Percentiles rank a stretch among this genome's conserved stretches.
phyloP scores from a whole-genome alignment of 2,113 vertebrate species.

The Chaenogobius annularis region DNA sequence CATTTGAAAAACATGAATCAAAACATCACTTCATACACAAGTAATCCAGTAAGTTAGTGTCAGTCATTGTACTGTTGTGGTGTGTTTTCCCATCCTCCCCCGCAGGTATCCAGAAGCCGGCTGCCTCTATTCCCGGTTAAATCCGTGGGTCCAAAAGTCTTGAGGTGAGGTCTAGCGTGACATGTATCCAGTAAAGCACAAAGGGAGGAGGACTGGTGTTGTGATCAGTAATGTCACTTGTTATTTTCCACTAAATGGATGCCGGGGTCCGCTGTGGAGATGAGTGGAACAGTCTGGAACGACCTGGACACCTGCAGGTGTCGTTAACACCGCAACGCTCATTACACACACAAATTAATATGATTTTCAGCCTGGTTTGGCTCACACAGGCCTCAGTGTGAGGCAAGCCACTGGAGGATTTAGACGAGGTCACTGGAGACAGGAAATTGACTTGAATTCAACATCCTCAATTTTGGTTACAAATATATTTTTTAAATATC shows the following conservation, averaged over 20 bases:
- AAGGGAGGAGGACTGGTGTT: constrained; percentile 11
- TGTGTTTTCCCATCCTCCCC: not conserved
- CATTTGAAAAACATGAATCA: no score
- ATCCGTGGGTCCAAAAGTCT: constrained; percentile 33
- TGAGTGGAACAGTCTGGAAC: constrained; percentile 25
- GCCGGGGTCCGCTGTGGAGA: not conserved
- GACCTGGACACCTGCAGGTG: constrained; percentile 11
- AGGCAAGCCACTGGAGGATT: not conserved
- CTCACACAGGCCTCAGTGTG: constrained; percentile 3
- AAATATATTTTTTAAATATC: no score
- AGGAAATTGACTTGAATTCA: not conserved
- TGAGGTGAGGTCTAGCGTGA: constrained; percentile 34
- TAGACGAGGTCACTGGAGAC: not conserved
- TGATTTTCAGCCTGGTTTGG: constrained; percentile 16
- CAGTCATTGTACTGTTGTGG: not conserved
- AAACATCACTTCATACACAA: no score
- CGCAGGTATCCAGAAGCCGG: not conserved
- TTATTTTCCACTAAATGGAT: constrained; percentile 38
- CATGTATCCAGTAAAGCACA: constrained; percentile 25
- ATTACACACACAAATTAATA: constrained; percentile 10
- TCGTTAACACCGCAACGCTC: not conserved
- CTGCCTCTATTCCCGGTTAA: constrained; percentile 9
- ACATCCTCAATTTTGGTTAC: no score
- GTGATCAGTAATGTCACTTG: constrained; percentile 15
- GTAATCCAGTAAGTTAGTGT: no score